Base-by-base conservation (phyloP, 2,797 vertebrate genomes). In the Huso huso region DNA sequence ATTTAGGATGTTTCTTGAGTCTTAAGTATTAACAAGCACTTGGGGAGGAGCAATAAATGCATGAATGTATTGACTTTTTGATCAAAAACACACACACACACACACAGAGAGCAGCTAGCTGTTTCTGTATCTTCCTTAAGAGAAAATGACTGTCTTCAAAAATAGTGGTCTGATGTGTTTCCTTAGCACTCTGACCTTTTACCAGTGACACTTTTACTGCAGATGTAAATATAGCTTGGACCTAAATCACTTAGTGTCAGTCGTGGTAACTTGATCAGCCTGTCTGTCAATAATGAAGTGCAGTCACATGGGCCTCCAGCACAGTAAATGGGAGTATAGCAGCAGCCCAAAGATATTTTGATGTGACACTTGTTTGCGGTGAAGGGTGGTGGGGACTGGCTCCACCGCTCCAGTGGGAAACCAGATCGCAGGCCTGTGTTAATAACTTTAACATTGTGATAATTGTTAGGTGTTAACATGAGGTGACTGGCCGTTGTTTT, bases 141-240 rank as follows among this genome's bases (percentile, higher is more conserved):
- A 37, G 37, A 37, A 37, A 37, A 37, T 37, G 37, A 37, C 37
- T 37, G 37, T 37, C 71, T 61, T 70, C 74, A 74, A 74, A 81
- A 79, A 75, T 70, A 74, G 68, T 71, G 72, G 66, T 67, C 68
- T 63, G 71, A 69, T 75, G 81, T 85, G 82, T 86, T 86, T 83
- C 84, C 80, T 79, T 78, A 78, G 79, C 77, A 76, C 66, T 76
- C 69, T 88, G 88, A 90, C 88, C 89, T 88, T 88, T 83, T 84
- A 78, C 74, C 78, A 74, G 79, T 69, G 82, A 85, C 83, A 82
- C 83, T 87, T 89, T 87, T 78, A 71, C 82, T 83, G 77, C 58
- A 76, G 85, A 88, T 90, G 87, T 85, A 91, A 91, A 91, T 89
- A 90, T 72, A 82, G 75, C 81, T 75, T 70, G 55, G 74, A 77